Evolutionary conservation across 2,888 invertebrate genomes (phyloP).

Genomic region (Meganola albula): DNA sequence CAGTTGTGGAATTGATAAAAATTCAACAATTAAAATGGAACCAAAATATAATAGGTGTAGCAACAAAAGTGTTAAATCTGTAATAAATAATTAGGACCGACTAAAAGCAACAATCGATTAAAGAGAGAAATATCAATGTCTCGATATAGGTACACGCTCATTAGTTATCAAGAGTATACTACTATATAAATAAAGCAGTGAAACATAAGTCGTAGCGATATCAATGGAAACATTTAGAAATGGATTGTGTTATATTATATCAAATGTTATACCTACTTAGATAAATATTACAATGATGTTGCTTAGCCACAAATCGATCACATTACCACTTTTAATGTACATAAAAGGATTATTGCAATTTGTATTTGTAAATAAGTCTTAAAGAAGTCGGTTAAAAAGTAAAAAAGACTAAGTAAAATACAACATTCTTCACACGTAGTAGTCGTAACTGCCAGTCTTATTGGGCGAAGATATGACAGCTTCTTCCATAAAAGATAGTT

Average conservation of each 20-base stretch:
- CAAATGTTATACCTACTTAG: constrained; percentile 19
- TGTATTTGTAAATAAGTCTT: constrained; percentile 58
- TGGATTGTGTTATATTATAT: constrained; percentile 22
- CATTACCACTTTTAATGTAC: constrained; percentile 29
- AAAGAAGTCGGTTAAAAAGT: constrained; percentile 48
- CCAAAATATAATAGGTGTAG: constrained; percentile 49
- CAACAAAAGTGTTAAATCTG: constrained; percentile 20
- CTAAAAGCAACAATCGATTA: too few relatives aligned
- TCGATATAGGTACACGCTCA: constrained; percentile 30
- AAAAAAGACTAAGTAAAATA: constrained; percentile 52
- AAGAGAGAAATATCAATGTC: constrained; percentile 16
- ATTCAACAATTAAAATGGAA: constrained; percentile 57
- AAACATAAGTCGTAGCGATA: constrained; percentile 22
- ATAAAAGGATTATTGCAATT: constrained; percentile 39
- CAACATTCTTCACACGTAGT: constrained; percentile 30
- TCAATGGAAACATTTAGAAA: constrained; percentile 18
- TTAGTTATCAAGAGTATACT: constrained; percentile 19
- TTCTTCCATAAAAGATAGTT: constrained; percentile 18
- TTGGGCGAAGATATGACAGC: constrained; percentile 31
- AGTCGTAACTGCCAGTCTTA: constrained; percentile 32
- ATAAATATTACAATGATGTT: constrained; percentile 25
- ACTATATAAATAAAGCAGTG: constrained; percentile 15
- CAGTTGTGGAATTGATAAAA: constrained; percentile 63
- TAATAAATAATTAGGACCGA: constrained; percentile 20
- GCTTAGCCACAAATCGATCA: constrained; percentile 21